These are phyloP conservation scores for Spodoptera frugiperda DNA, from an alignment of 1,140 invertebrate genomes.

Conservation along the genomic window DNA sequence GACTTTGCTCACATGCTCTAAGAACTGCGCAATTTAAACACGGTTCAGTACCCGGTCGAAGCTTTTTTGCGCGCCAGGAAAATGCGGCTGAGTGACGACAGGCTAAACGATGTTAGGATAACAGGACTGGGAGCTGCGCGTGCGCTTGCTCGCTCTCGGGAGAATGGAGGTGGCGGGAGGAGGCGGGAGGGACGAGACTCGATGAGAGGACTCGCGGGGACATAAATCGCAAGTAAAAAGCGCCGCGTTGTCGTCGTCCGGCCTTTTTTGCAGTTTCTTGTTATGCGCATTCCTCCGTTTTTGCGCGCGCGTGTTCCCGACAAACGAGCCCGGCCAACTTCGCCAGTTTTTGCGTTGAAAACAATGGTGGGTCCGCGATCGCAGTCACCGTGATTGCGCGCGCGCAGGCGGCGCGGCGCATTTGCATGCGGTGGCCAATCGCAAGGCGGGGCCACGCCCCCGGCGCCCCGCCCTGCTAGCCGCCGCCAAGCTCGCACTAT, in stretches of 20 bases:
- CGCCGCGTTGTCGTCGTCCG: conserved; percentile 55
- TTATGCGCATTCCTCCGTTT: conserved; percentile 77
- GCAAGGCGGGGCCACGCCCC: conserved; percentile 68
- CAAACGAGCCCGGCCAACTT: conserved; percentile 68
- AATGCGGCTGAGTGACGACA: conserved; percentile 27
- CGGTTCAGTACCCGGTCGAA: conserved; percentile 47
- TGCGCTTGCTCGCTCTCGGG: conserved; percentile 5
- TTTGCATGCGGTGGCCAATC: conserved; percentile 81
- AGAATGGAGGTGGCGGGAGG: conserved; percentile 19
- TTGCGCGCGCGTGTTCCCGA: conserved; percentile 68
- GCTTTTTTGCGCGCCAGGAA: conserved; percentile 40
- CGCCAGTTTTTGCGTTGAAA: conserved; percentile 61
- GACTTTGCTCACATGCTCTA: conserved; percentile 48
- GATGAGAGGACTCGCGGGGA: conserved; percentile 51
- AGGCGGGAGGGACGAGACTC: conserved; percentile 48
- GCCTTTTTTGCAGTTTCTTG: conserved; percentile 78
- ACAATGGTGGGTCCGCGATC: conserved; percentile 67
- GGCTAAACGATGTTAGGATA: conserved; percentile 53
- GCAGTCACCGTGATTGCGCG: conserved; percentile 67
- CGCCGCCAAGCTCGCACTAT: conserved; percentile 48
- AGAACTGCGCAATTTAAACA: conserved; percentile 40
- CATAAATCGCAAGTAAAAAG: conserved; percentile 78
- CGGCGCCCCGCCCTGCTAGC: conserved; percentile 48
- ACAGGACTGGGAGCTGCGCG: conserved; percentile 21
- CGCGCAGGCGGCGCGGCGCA: conserved; percentile 66